phyloP scores from a whole-genome alignment of 2,113 vertebrate species.

The Lagopus muta region DNA sequence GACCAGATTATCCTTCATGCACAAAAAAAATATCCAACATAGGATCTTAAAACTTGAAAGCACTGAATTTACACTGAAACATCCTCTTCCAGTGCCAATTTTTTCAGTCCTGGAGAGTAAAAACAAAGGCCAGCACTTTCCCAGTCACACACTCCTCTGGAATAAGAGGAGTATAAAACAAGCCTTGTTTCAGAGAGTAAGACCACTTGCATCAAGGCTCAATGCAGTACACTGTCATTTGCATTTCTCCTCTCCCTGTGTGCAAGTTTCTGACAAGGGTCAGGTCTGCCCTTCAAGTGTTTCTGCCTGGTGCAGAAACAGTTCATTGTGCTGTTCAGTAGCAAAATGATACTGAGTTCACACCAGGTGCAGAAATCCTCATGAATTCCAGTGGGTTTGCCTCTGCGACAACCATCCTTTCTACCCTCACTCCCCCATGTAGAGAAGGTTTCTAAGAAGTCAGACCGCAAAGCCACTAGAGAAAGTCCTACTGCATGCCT shows the following conservation, averaged over 20 bases:
- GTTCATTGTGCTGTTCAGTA: not conserved
- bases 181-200: not conserved
- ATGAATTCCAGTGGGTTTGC: not conserved
- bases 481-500: not conserved
- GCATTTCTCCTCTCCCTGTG: not conserved
- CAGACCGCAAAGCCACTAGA: not conserved
- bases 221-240: not conserved
- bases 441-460: not conserved
- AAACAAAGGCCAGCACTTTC: not conserved
- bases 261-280: not conserved
- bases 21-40: not conserved
- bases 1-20: not conserved
- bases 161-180: not conserved
- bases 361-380: not conserved
- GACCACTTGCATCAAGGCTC: not conserved
- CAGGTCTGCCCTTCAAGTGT: not conserved
- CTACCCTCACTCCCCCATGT: not conserved
- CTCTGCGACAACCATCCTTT: not conserved
- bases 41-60: not conserved
- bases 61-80: not conserved
- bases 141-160: not conserved
- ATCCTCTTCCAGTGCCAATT: not conserved
- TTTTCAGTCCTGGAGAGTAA: not conserved
- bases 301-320: not conserved
- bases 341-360: not conserved